A percentile compares a stretch with the other conserved stretches of the same genome.
Evolutionary conservation across 2,113 vertebrate species (phyloP).

Genomic region (Nematolebias whitei): DNA sequence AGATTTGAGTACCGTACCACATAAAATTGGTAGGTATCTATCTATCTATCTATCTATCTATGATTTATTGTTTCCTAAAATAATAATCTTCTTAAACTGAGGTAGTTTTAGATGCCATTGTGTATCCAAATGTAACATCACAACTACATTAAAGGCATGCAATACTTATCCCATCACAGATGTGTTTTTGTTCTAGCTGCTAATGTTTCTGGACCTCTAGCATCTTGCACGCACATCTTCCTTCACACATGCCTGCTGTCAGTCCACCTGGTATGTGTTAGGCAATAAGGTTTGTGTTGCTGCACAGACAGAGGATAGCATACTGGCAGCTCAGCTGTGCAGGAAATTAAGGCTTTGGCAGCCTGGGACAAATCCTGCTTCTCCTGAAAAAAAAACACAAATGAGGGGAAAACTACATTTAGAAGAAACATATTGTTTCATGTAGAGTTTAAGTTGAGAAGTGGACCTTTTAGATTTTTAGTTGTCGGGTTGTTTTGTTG

Average conservation of each 20-base stretch:
- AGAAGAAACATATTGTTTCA: too few species aligned
- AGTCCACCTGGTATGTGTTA: slow-evolving; percentile 12
- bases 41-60: too few species aligned
- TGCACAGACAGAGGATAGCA: slow-evolving; percentile 22
- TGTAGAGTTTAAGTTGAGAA: background rate
- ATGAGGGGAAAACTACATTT: background rate
- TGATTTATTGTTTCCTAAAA: too few species aligned
- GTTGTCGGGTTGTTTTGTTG: slow-evolving; percentile 8
- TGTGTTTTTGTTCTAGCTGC: background rate
- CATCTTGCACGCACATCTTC: background rate
- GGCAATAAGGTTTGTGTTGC: slow-evolving; percentile 7
- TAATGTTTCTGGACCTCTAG: background rate
- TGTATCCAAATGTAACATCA: background rate
- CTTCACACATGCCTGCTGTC: background rate
- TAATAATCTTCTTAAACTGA: too few species aligned
- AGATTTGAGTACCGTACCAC: too few species aligned
- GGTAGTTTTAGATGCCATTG: background rate
- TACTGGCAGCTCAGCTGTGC: slow-evolving; percentile 15
- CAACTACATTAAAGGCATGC: background rate
- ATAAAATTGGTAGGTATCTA: too few species aligned
- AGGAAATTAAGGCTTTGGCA: slow-evolving; percentile 53
- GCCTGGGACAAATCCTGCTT: slow-evolving; percentile 43
- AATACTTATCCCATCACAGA: too few species aligned
- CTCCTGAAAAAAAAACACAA: slow-evolving; percentile 13
- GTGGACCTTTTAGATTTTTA: slow-evolving; percentile 1